These are phyloP conservation scores for Karalla daura DNA, from an alignment of 2,797 vertebrate species.

Conservation along the genomic window DNA sequence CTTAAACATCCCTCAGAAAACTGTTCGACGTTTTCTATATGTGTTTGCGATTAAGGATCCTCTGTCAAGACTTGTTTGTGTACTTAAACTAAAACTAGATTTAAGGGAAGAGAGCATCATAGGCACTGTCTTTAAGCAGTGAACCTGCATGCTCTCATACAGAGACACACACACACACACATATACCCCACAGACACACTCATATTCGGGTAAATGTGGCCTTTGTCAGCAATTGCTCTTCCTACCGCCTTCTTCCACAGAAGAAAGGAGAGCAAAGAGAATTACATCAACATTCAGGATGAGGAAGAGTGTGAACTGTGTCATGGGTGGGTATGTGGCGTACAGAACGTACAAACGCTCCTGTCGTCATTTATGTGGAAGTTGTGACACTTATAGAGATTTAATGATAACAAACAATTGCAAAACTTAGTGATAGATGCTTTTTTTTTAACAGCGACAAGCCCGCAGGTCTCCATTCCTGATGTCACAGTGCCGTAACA, in stretches of 20 bases:
- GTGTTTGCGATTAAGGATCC: conserved; percentile 29
- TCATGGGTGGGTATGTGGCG: neutral
- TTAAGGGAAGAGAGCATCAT: conserved; percentile 7
- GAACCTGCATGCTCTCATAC: neutral
- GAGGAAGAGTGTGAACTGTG: neutral
- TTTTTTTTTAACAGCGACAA: neutral
- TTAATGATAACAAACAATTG: no score
- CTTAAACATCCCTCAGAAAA: conserved; percentile 2
- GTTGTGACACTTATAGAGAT: no score
- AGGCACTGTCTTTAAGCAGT: neutral
- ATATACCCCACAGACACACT: neutral
- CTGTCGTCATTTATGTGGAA: no score
- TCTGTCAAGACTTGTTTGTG: no score
- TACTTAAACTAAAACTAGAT: neutral
- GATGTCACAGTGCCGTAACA: neutral
- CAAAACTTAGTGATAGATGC: no score
- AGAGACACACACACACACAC: conserved; percentile 2
- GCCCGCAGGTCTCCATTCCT: neutral
- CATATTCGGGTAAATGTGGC: conserved; percentile 12
- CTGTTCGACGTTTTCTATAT: neutral
- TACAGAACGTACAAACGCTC: no score
- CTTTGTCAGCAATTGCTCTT: conserved; percentile 57
- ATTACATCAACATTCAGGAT: conserved; percentile 16
- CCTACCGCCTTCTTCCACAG: conserved; percentile 54
- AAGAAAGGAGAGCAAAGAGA: conserved; percentile 24